phyloP scores from a whole-genome alignment of 1,140 invertebrate species.

The Chrysoperla carnea region DNA sequence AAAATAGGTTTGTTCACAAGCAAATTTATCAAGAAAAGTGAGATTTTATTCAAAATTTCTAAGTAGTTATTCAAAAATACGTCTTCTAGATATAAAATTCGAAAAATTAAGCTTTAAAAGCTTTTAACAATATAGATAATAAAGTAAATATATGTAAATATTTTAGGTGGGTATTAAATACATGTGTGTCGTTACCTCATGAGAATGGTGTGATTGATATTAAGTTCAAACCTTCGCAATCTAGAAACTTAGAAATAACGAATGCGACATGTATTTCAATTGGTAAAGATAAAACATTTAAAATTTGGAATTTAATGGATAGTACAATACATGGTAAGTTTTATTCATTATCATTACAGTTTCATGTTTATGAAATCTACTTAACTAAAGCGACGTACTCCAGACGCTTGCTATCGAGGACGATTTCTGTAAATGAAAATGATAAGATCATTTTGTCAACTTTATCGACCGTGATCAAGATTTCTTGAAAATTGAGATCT shows the following conservation, averaged over 20 bases:
- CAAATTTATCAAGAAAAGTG: too few relatives aligned
- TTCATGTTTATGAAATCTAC: background rate
- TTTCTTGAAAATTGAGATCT: too few relatives aligned
- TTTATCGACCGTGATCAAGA: too few relatives aligned
- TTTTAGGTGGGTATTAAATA: constrained; percentile 51
- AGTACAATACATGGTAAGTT: constrained; percentile 30
- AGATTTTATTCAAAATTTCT: too few relatives aligned
- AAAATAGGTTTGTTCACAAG: too few relatives aligned
- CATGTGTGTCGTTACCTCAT: constrained; percentile 55
- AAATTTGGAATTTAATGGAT: constrained; percentile 47
- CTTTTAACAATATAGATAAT: too few relatives aligned
- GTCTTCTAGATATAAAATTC: too few relatives aligned
- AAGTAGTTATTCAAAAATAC: too few relatives aligned
- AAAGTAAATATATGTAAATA: constrained; percentile 4
- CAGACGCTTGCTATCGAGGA: constrained; percentile 42
- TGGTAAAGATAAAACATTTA: constrained; percentile 51
- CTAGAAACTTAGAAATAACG: constrained; percentile 12
- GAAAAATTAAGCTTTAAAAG: too few relatives aligned
- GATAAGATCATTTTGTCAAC: too few relatives aligned
- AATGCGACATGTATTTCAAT: constrained; percentile 38
- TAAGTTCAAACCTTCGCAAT: constrained; percentile 36
- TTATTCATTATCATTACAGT: background rate
- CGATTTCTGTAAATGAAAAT: constrained; percentile 30
- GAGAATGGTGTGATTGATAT: constrained; percentile 37
- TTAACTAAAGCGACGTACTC: constrained; percentile 49